These are phyloP conservation scores for Crossaster papposus DNA, from an alignment of 53 echinoderm and acorn worm genomes.

Conservation along the genomic window DNA sequence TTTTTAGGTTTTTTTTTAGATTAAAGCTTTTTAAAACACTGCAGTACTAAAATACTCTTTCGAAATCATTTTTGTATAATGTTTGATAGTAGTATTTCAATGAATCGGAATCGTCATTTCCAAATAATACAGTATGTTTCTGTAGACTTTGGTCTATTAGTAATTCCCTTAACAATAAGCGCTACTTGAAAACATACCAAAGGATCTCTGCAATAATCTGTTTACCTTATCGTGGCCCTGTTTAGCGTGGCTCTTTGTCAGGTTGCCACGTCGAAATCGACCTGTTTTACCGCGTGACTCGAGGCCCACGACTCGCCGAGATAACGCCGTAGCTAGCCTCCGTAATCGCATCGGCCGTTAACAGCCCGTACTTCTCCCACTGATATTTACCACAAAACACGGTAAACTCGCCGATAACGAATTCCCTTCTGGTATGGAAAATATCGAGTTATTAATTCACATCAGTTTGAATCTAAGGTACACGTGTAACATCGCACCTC, in stretches of 20 bases:
- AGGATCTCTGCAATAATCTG: background rate
- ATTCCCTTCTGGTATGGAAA: background rate
- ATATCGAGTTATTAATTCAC: background rate
- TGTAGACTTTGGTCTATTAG: slow-evolving; percentile 20
- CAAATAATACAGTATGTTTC: slow-evolving; percentile 6
- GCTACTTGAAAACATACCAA: background rate
- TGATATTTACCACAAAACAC: slow-evolving; percentile 5
- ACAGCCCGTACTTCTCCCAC: slow-evolving; percentile 43
- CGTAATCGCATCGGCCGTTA: background rate
- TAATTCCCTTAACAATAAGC: background rate
- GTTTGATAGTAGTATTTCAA: background rate
- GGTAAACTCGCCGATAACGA: slow-evolving; percentile 24
- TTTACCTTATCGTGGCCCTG: background rate
- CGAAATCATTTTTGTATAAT: background rate
- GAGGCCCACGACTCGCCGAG: background rate
- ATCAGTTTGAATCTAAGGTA: background rate
- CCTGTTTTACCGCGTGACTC: background rate
- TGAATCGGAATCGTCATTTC: background rate
- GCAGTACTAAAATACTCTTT: too few relatives aligned
- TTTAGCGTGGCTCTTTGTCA: slow-evolving; percentile 13
- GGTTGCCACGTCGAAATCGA: slow-evolving; percentile 42
- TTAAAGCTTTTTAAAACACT: too few relatives aligned
- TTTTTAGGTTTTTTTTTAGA: too few relatives aligned
- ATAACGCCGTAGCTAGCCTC: slow-evolving; percentile 24
- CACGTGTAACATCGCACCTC: slow-evolving; percentile 44